phyloP scores from a whole-genome alignment of 2,888 invertebrate species.

The Leucoma salicis region DNA sequence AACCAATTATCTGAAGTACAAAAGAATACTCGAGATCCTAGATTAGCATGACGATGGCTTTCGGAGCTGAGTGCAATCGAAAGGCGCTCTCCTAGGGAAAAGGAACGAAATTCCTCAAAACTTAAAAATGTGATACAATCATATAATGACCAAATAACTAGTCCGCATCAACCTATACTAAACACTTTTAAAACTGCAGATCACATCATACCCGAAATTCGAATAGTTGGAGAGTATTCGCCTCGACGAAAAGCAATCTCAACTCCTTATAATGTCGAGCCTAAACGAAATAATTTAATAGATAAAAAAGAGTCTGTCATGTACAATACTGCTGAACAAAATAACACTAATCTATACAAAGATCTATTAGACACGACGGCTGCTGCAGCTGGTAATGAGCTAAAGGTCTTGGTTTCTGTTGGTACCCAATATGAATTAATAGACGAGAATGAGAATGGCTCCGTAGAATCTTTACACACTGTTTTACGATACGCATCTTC shows the following conservation, averaged over 20 bases:
- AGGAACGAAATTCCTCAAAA: neutral
- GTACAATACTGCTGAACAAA: neutral
- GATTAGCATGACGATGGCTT: conserved; percentile 1
- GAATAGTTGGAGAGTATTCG: neutral
- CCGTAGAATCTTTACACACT: neutral
- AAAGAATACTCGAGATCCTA: neutral
- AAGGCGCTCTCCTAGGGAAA: neutral
- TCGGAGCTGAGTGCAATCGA: neutral
- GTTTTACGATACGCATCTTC: neutral
- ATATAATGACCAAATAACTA: neutral
- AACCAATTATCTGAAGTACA: neutral
- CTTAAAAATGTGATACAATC: neutral
- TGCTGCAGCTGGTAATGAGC: neutral
- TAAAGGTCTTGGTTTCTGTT: too few species aligned
- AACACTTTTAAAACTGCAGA: neutral
- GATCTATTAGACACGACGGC: too few species aligned
- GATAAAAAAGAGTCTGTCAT: neutral
- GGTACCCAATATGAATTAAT: neutral
- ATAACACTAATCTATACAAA: neutral
- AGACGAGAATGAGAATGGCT: neutral
- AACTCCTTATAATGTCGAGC: neutral
- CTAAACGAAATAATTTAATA: neutral
- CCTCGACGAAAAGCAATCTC: neutral
- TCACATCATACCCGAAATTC: neutral
- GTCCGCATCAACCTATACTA: neutral